Evolutionary conservation across 2,888 invertebrate species (phyloP), one percentile per base, ranked within the genome.

Genomic region (Uropetala carovei): DNA sequence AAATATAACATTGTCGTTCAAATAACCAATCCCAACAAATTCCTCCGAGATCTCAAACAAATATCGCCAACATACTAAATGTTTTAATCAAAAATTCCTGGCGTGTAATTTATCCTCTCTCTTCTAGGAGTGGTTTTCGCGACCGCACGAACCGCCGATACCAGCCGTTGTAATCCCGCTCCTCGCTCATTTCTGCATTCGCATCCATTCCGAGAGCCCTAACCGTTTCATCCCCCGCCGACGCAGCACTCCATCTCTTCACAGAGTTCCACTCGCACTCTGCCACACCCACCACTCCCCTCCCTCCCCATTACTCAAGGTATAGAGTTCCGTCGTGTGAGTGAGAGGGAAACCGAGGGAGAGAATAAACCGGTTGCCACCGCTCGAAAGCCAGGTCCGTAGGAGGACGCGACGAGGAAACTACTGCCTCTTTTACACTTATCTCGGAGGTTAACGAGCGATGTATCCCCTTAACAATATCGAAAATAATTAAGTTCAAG

Each of bases 301-400:
- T 22, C 75, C 27, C 75, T 22, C 75, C 27, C 75, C 75, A 75
- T 75, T 75, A 75, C 75, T 75, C 75, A 75, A 75, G 75, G 75
- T 75, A 75, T 75, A 75, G 75, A 75, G 75, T 75, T 75, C 22
- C 75, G 22, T 22, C 27, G 75, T 1, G n/a, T 22, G 68, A 43
- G 43, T 43, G 1, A 43, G 43, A 43, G 43, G 43, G 43, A 43
- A 43, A 3, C 68, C 68, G 68, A 43, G 43, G 5, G n/a, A 68
- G 22, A 75, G 75, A 75, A n/a, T 27, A 75, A 75, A 22, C 75
- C 22, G 75, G 22, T 75, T 22, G 22, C 60, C 75, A 75, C 27
- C 11, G 75, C 22, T 75, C 75, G 75, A 27, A 75, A 75, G 27
- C 11, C 75, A 75, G 75, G 68, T 68, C 68, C 68, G 68, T 22